Evolutionary conservation across 2,888 invertebrate species (phyloP).

Genomic region (Tortrix viridana): DNA sequence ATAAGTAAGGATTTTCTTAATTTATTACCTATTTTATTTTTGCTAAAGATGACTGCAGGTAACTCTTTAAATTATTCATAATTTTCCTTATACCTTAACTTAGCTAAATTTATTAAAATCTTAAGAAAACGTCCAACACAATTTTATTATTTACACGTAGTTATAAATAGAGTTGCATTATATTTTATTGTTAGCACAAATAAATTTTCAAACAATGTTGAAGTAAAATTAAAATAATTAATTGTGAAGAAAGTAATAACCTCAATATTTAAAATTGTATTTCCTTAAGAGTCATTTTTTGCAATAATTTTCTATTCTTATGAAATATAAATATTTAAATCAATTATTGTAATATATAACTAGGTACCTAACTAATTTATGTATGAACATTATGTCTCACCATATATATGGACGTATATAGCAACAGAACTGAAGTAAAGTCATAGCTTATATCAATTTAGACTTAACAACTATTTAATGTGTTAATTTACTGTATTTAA

Average conservation of each 20-base stretch:
- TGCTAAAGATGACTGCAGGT: neutral
- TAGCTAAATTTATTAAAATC: slow-evolving; percentile 1
- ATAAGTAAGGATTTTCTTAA: too few relatives aligned
- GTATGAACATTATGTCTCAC: neutral
- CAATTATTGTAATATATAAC: neutral
- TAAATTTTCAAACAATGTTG: neutral
- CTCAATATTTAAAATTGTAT: slow-evolving; percentile 1
- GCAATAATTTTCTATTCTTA: neutral
- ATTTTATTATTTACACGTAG: slow-evolving; percentile 30
- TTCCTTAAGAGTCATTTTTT: slow-evolving; percentile 2
- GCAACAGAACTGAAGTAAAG: neutral
- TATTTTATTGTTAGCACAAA: slow-evolving; percentile 16
- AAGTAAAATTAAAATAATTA: neutral
- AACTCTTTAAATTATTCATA: neutral
- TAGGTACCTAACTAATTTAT: slow-evolving; percentile 7
- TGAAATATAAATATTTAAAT: neutral
- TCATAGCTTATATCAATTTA: neutral
- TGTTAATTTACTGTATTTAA: too few relatives aligned
- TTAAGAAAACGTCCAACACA: slow-evolving; percentile 37
- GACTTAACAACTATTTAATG: neutral
- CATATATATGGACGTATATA: neutral
- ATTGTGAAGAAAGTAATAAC: slow-evolving; percentile 1
- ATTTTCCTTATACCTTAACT: neutral
- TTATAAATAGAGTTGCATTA: slow-evolving; percentile 19
- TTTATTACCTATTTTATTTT: too few relatives aligned